Conservation (phyloP, 2,113 vertebrate genomes). For the Megalops atlanticus region DNA sequence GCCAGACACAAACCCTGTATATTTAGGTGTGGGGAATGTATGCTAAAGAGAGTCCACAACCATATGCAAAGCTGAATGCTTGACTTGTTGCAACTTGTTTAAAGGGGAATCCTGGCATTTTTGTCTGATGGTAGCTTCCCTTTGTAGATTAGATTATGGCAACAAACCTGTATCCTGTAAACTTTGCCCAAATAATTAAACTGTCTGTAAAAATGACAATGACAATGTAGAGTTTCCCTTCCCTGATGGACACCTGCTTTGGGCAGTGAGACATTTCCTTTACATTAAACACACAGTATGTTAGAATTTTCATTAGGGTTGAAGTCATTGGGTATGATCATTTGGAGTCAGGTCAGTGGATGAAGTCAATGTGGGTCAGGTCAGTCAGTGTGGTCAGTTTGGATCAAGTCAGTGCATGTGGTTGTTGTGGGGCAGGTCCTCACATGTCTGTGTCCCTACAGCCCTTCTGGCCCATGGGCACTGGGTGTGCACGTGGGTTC, state of each 20-base stretch:
- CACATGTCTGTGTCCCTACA: slow-evolving; percentile 48
- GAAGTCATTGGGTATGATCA: not conserved
- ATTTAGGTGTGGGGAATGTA: not conserved
- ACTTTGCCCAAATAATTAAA: too few relatives aligned
- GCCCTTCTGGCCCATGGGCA: slow-evolving; percentile 99
- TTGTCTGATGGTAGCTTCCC: not conserved
- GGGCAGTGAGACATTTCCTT: too few relatives aligned
- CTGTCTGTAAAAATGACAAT: too few relatives aligned
- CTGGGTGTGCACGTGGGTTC: slow-evolving; percentile 93
- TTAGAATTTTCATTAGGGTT: too few relatives aligned
- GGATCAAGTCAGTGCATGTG: not conserved
- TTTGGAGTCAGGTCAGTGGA: not conserved
- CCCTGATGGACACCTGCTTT: too few relatives aligned
- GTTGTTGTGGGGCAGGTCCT: not conserved
- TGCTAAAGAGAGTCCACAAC: not conserved
- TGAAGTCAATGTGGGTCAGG: not conserved
- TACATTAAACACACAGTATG: too few relatives aligned
- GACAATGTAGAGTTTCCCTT: too few relatives aligned
- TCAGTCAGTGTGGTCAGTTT: not conserved
- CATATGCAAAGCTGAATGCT: not conserved
- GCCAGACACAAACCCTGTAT: not conserved
- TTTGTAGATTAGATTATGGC: not conserved
- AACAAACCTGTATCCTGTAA: not conserved
- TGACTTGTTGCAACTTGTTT: not conserved
- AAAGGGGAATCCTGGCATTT: not conserved